Evolutionary conservation across 2,888 invertebrate species (phyloP).

Genomic region (Limnephilus rhombicus): DNA sequence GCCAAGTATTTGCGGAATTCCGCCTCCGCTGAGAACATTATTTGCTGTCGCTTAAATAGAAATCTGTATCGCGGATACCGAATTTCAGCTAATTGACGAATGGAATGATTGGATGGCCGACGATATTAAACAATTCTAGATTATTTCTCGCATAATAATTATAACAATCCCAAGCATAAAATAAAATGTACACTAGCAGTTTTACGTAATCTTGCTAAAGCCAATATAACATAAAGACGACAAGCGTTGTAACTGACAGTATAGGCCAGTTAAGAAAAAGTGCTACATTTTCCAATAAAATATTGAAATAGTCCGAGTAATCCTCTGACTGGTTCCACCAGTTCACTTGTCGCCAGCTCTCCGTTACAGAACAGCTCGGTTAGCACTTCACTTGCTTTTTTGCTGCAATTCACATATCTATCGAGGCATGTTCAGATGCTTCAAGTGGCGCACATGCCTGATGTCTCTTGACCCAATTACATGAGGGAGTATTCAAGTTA

Average conservation of each 20-base stretch:
- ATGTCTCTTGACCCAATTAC: background rate
- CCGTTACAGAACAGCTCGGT: background rate
- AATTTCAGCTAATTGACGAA: background rate
- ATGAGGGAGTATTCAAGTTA: background rate
- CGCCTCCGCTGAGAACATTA: slow-evolving; percentile 23
- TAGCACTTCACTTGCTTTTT: slow-evolving; percentile 2
- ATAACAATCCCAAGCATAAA: background rate
- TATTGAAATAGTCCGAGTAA: too few relatives aligned
- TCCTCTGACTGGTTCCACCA: background rate
- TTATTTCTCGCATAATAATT: background rate
- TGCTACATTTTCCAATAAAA: slow-evolving; percentile 13
- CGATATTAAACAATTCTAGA: background rate
- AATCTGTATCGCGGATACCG: background rate
- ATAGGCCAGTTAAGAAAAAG: background rate
- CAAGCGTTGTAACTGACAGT: background rate
- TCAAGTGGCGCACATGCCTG: background rate
- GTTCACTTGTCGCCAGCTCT: slow-evolving; percentile 15
- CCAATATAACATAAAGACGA: background rate
- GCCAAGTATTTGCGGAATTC: slow-evolving; percentile 32
- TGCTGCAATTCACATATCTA: background rate
- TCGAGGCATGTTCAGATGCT: background rate
- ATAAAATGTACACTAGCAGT: background rate
- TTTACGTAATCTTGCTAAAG: too few relatives aligned
- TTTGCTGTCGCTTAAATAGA: slow-evolving; percentile 32
- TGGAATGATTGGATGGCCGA: background rate